These are phyloP conservation scores for Eubucco bourcierii DNA, from an alignment of 2,113 vertebrate genomes.

Conservation along the genomic window DNA sequence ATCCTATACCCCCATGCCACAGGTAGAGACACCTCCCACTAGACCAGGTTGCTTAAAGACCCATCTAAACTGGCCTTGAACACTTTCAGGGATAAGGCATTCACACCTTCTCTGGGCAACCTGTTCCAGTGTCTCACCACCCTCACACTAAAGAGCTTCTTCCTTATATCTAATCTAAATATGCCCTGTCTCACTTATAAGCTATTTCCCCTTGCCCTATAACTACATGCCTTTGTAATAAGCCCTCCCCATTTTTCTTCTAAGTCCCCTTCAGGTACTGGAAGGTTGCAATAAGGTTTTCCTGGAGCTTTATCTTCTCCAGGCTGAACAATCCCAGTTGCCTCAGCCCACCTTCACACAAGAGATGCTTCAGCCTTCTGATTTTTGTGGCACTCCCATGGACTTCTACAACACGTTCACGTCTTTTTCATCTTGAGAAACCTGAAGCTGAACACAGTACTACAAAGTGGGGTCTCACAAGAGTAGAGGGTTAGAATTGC, in stretches of 20 bases:
- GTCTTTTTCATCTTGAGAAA: background rate
- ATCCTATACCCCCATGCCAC: background rate
- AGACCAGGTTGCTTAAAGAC: background rate
- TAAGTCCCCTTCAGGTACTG: background rate
- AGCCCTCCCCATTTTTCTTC: background rate
- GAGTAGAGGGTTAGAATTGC: background rate
- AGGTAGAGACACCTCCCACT: background rate
- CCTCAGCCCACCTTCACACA: background rate
- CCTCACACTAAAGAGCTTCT: background rate
- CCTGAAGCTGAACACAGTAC: background rate
- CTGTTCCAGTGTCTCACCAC: background rate
- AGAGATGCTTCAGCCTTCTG: background rate
- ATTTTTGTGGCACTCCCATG: background rate
- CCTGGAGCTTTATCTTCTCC: background rate
- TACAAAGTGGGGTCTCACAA: background rate
- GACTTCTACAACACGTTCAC: background rate
- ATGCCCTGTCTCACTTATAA: background rate
- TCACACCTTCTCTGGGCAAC: background rate
- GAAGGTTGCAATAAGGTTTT: background rate
- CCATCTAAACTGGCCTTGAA: background rate
- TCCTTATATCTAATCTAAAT: background rate
- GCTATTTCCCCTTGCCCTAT: background rate
- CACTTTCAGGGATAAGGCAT: background rate
- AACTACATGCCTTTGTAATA: background rate
- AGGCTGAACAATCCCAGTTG: background rate